Base-by-base conservation (phyloP, 2,888 invertebrate genomes). In the Thereva unica region DNA sequence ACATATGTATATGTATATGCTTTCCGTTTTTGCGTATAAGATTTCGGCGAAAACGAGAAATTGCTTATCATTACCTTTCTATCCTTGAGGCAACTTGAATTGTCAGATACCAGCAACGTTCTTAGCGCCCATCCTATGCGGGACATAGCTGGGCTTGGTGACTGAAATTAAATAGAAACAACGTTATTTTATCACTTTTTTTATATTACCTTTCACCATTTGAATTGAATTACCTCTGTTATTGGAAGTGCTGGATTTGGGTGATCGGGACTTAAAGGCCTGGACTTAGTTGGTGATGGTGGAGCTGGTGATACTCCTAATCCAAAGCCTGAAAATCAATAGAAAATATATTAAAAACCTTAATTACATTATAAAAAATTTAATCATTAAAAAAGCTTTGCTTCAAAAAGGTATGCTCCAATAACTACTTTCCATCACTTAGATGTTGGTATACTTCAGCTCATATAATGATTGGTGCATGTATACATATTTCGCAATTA, bases 41-140 rank as follows among this genome's bases (percentile, higher is more conserved):
- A 52, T 52, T 1, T 8, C 5, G 23, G 3, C 6, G 8, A 10
- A 38, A 35, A n/a, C 5, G 37, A 9, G 10, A 37, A 37, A 38
- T 37, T 23, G n/a, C 4, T 3, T 34, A 12, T 23, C 9, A 73
- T 75, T 74, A 80, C 81, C 84, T 86, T 89, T 76, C 85, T 84
- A 81, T 88, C 88, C 71, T 86, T 83, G 64, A 88, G 84, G 79
- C 88, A 84, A 73, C 85, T 84, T 42, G 86, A 85, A 53, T 83
- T 83, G 72, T 86, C 85, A 75, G 87, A 83, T 71, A 90, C 80
- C 68, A 91, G 83, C 70, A 90, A 80, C 9, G 87, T 87, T 69
- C 90, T 83, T 57, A 91, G 77, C 8, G 89, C 87, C 84, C 87
- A 86, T 66, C 89, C 90, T 72, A 89, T 88, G 72, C 87, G 83